phyloP scores from a whole-genome alignment of 2,888 invertebrate species.

The Sinohyriopsis cumingii region DNA sequence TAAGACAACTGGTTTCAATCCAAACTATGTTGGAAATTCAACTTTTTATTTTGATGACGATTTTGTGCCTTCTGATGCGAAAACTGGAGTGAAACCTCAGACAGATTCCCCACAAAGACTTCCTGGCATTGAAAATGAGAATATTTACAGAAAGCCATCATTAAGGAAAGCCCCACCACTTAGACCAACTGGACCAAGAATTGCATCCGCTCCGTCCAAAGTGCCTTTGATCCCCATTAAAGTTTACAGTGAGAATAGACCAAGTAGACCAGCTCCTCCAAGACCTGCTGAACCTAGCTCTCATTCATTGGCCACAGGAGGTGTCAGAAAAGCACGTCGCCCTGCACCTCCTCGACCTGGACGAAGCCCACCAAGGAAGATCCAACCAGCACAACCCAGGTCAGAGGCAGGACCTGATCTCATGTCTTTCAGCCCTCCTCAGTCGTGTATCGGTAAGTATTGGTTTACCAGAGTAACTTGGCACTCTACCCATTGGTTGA shows the following conservation, averaged over 20 bases:
- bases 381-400: constrained; percentile 39
- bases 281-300: constrained; percentile 2
- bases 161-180: constrained; percentile 58
- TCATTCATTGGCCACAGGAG: not conserved
- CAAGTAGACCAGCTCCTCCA: constrained; percentile 10
- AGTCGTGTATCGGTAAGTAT: constrained; percentile 20
- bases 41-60: constrained; percentile 36
- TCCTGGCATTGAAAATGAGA: constrained; percentile 16
- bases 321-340: not conserved
- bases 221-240: constrained; percentile 39
- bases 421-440: constrained; percentile 61
- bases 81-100: constrained; percentile 36
- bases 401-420: constrained; percentile 43
- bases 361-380: constrained; percentile 12
- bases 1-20: not conserved
- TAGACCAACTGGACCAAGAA: constrained; percentile 56
- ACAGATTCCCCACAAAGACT: constrained; percentile 31
- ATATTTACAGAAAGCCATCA: constrained; percentile 37
- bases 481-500: too few species aligned
- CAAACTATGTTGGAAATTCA: constrained; percentile 32
- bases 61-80: constrained; percentile 6
- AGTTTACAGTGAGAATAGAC: constrained; percentile 1
- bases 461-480: not conserved
- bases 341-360: constrained; percentile 17
- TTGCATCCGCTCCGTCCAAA: constrained; percentile 52